Percentiles rank a stretch among this genome's conserved stretches.
These are phyloP conservation scores for Chionomys nivalis DNA, from an alignment of 2,113 vertebrate genomes.

Conservation along the genomic window DNA sequence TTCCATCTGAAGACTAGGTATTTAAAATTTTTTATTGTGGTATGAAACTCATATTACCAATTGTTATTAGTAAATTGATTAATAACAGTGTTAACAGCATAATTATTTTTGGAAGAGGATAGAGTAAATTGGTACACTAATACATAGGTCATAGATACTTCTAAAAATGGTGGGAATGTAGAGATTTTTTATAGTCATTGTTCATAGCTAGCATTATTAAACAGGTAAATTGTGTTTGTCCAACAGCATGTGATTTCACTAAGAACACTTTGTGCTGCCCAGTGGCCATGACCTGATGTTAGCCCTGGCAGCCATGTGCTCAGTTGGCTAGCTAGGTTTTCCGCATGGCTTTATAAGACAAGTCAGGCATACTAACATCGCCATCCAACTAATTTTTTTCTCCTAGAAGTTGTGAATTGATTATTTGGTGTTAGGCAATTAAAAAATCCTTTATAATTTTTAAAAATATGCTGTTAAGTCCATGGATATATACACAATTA, in stretches of 20 bases:
- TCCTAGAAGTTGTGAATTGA: background rate
- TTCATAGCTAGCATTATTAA: background rate
- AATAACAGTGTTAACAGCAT: background rate
- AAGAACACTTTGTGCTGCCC: background rate
- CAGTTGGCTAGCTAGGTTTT: fast-evolving
- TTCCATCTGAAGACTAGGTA: background rate
- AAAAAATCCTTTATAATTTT: background rate
- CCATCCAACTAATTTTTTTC: background rate
- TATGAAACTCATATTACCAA: background rate
- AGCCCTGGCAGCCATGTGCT: fast-evolving
- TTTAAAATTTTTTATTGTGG: background rate
- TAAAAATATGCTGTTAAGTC: background rate
- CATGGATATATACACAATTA: background rate
- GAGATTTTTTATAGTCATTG: background rate
- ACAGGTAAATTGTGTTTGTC: background rate
- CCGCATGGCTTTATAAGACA: fast-evolving
- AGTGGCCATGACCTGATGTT: fast-evolving
- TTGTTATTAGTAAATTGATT: background rate
- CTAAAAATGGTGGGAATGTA: background rate
- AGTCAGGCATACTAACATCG: fast-evolving
- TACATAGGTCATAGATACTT: too few relatives aligned
- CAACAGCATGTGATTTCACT: background rate
- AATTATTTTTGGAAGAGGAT: background rate
- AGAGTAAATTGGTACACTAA: too few relatives aligned
- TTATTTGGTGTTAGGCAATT: background rate